Evolutionary conservation across 2,888 invertebrate genomes (phyloP), one percentile per base, ranked within the genome.

Genomic region (Heliconius hortense): DNA sequence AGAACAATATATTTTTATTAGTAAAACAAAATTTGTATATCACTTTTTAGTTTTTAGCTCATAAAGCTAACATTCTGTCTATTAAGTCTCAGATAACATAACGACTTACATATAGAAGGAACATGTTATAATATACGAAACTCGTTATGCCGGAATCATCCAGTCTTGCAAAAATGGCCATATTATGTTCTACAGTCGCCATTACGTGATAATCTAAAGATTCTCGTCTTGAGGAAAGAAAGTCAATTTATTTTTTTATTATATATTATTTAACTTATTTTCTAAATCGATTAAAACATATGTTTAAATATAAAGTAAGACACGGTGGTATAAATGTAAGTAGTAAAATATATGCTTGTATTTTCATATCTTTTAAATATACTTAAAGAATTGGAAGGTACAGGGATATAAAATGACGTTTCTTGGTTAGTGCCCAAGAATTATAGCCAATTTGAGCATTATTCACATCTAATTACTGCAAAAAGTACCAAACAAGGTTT

Each of bases 91-190:
- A 2, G 43, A 43, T 66, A 66, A 31, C 31, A n/a, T 69, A 53
- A 71, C 71, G 39, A 62, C 62, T 62, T 60, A 13, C 13, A 71
- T 62, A 43, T 56, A 53, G 69, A 69, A 56, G n/a, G 69, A 69
- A 62, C 71, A 60, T 71, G 71, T 59, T 71, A 60, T 26, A 62
- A 48, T 60, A 48, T 69, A 60, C 71, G 31, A 53, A 69, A 74
- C 74, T 69, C 35, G 74, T 74, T 63, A 69, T 10, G 62, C 74
- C 31, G 69, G 74, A 74, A 26, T 69, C 53, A 62, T n/a, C 74
- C 31, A 53, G 31, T 74, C 56, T 53, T 39, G 66, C 62, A 35
- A 53, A 69, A 69, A 74, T 74, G 53, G 69, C 53, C 43, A 69
- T 69, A 21, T 71, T 62, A 62, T 62, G 62, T 60, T 48, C 53